Evolutionary conservation across 2,113 vertebrate species (phyloP), one percentile per base, ranked within the genome.

Genomic region (Cariama cristata): DNA sequence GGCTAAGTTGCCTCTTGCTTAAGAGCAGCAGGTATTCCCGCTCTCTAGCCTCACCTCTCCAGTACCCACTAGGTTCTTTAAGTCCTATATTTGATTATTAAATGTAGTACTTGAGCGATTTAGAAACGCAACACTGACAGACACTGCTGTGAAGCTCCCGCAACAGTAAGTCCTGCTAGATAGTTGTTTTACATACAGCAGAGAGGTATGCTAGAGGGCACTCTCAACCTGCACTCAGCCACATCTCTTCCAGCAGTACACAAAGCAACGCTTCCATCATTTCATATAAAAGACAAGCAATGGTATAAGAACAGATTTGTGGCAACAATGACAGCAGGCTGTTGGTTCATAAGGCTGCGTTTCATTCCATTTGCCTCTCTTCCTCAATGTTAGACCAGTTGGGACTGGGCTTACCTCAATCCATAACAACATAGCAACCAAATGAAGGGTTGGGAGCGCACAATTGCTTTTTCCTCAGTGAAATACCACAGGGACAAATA

Each of bases 51-150:
- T 59, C 42, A 28, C 12, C 40, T 35, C 79, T 40, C 21, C 55
- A 35, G 30, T 6, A 42, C 12, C 75, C 75, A 22, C 30, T 11
- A 56, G 20, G 45, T 6, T 69, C 82, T 24, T 22, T 13, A 32
- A 63, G 8, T 42, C 71, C 68, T 30, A 0, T 0, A 2, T 5
- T 10, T 5, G 3, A 26, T 45, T 11, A 32, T 15, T 30, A 27
- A 83, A 28, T 5, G n/a, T 10, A 50, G 13, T 0, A 17, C 3
- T 42, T 4, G 35, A 76, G 35, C 12, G 62, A 32, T 30, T 58
- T 7, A 47, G 56, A 60, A 83, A n/a, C 3, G 10, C 13, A 35
- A 1, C 45, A 23, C n/a, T 11, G 72, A 35, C 4, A 24, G 0
- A 12, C 22, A 13, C 2, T 49, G 40, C 77, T 13, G 9, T 4